These are phyloP conservation scores for Lepidurus couesii DNA, from an alignment of 1,140 invertebrate genomes.

Conservation along the genomic window DNA sequence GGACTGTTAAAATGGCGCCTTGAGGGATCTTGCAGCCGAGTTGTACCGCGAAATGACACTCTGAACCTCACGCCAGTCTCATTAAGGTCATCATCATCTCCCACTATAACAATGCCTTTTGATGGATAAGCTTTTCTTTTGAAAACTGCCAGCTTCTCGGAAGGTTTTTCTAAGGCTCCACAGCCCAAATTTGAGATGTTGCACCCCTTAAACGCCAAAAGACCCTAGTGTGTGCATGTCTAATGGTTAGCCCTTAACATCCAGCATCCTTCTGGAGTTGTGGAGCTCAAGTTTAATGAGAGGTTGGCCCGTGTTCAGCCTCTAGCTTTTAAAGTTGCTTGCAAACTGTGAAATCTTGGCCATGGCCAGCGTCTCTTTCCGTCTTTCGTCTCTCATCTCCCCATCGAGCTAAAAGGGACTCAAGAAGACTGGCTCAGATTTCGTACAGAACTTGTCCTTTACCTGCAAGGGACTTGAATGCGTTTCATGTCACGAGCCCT, in stretches of 20 bases:
- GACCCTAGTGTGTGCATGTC: conserved; percentile 1
- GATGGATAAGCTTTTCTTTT: conserved; percentile 8
- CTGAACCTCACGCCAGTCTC: conserved; percentile 14
- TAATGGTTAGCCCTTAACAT: not conserved
- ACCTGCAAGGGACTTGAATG: conserved; percentile 2
- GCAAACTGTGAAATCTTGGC: not conserved
- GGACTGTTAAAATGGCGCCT: not conserved
- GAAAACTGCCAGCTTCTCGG: conserved; percentile 5
- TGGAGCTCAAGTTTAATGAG: conserved; percentile 9
- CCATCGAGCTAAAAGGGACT: not conserved
- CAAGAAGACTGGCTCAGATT: not conserved
- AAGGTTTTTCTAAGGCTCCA: not conserved
- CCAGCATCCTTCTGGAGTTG: not conserved
- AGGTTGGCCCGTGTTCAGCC: conserved; percentile 17
- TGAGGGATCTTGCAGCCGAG: not conserved
- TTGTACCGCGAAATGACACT: not conserved
- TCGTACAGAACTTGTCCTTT: not conserved
- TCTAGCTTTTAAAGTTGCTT: not conserved
- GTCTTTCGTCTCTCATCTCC: not conserved
- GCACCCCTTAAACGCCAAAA: not conserved
- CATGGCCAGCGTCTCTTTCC: not conserved
- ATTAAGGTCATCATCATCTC: conserved; percentile 9
- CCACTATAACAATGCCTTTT: conserved; percentile 6
- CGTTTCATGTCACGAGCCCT: not conserved
- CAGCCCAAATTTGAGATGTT: conserved; percentile 6